Percentiles rank a stretch among this genome's conserved stretches.
Conservation (phyloP, 2,888 invertebrate species). For the Antheraea assamensis region DNA sequence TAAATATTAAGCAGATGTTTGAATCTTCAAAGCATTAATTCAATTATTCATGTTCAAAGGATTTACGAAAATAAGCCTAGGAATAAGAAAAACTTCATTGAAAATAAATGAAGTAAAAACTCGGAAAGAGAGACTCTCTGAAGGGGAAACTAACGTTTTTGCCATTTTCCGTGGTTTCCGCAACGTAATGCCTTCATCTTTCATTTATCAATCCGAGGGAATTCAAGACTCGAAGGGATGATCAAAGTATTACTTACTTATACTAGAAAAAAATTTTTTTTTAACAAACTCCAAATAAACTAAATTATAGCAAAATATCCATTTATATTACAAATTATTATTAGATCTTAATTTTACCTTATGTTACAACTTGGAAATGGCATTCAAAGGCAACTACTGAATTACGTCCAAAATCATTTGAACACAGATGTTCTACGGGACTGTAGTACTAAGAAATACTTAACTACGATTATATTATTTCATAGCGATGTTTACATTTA, state of each 20-base stretch:
- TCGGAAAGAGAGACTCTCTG: background rate
- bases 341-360: no score
- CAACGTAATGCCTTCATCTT: conserved; percentile 16
- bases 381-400: no score
- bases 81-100: conserved; percentile 5
- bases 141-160: conserved; percentile 8
- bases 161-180: conserved; percentile 12
- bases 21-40: background rate
- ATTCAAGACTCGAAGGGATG: background rate
- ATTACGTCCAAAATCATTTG: no score
- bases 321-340: no score
- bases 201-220: conserved; percentile 9
- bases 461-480: no score
- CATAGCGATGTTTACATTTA: no score
- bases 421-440: no score
- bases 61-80: background rate
- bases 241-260: conserved; percentile 1
- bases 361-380: no score
- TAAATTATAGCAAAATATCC: background rate
- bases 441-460: no score
- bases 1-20: background rate
- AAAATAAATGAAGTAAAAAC: conserved; percentile 12
- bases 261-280: background rate
- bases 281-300: background rate
- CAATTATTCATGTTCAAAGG: conserved; percentile 1